These are phyloP conservation scores for Myanophis thanlyinensis DNA, from an alignment of 2,113 vertebrate species.

Conservation along the genomic window DNA sequence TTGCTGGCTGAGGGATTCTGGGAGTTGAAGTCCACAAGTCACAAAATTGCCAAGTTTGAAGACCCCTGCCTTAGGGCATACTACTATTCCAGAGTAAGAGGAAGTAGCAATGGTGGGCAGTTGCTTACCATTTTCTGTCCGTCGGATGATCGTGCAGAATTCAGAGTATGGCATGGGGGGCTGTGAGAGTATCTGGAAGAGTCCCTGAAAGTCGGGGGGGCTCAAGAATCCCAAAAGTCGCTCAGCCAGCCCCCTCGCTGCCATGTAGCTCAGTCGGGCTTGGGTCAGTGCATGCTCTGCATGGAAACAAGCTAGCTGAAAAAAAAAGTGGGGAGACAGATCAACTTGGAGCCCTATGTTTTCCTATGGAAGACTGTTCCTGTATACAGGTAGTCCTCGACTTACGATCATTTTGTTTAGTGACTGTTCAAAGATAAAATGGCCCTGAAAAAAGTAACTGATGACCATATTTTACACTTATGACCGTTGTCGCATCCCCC, in stretches of 20 bases:
- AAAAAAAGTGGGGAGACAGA: not conserved
- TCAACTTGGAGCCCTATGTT: not conserved
- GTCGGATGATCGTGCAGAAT: not conserved
- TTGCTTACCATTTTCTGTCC: conserved; percentile 16
- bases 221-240: not conserved
- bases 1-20: too few relatives aligned
- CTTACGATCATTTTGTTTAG: not conserved
- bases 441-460: not conserved
- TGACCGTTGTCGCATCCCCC: not conserved
- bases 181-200: not conserved
- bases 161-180: not conserved
- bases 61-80: too few relatives aligned
- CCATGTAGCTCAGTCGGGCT: conserved; percentile 1
- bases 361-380: not conserved
- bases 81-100: not conserved
- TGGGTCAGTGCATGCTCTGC: not conserved
- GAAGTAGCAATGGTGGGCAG: not conserved
- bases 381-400: not conserved
- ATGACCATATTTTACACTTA: not conserved
- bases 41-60: too few relatives aligned
- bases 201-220: not conserved
- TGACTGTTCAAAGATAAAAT: not conserved
- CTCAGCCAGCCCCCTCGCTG: not conserved
- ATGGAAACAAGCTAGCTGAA: conserved; percentile 6
- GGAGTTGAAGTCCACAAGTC: too few relatives aligned